phyloP scores from a whole-genome alignment of 2,888 invertebrate genomes.

The Poecilus cupreus region DNA sequence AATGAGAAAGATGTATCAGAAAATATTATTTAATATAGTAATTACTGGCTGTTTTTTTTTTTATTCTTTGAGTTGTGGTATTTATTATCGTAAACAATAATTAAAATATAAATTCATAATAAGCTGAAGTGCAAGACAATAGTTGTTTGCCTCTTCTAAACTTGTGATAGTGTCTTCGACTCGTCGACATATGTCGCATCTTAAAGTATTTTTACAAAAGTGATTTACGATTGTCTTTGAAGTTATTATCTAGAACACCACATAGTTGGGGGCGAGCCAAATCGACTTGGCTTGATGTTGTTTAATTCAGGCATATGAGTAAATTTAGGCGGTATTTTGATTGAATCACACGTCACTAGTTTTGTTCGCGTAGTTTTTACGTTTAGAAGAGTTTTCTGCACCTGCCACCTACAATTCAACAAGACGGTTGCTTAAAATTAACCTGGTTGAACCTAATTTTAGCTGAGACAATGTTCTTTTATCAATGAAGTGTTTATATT shows the following conservation, averaged over 20 bases:
- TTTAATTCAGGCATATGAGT: slow-evolving; percentile 44
- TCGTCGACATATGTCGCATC: too few species aligned
- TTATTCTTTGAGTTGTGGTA: neutral
- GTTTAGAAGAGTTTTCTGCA: neutral
- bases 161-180: neutral
- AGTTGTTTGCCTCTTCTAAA: too few species aligned
- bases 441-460: slow-evolving; percentile 1
- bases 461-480: slow-evolving; percentile 8
- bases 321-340: slow-evolving; percentile 42
- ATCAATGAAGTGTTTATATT: slow-evolving; percentile 35
- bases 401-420: slow-evolving; percentile 10
- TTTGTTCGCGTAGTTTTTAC: slow-evolving; percentile 30
- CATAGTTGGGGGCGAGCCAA: slow-evolving; percentile 42
- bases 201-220: slow-evolving; percentile 36
- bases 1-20: too few species aligned
- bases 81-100: neutral
- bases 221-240: slow-evolving; percentile 46
- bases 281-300: slow-evolving; percentile 18
- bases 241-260: slow-evolving; percentile 30
- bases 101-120: too few species aligned
- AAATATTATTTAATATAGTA: neutral
- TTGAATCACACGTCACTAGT: neutral
- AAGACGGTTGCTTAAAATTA: slow-evolving; percentile 1
- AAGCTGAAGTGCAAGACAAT: too few species aligned
- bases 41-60: neutral